phyloP scores from a whole-genome alignment of 2,113 vertebrate genomes.

The Bubo scandiacus region DNA sequence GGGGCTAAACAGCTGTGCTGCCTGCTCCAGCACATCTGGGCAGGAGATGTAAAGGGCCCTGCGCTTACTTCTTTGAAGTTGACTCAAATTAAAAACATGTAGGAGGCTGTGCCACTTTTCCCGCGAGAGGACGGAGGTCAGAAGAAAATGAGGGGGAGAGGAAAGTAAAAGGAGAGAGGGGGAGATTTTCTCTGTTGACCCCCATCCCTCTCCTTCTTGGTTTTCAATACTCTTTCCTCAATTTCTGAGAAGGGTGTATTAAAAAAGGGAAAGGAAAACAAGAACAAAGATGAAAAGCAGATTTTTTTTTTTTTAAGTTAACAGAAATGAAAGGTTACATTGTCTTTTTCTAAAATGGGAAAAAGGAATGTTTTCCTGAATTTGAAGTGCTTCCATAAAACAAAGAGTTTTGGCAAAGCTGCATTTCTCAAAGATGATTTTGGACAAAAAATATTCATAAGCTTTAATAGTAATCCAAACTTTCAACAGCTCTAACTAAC shows the following conservation, averaged over 20 bases:
- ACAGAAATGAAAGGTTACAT: not conserved
- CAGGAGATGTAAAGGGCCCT: not conserved
- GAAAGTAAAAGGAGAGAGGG: not conserved
- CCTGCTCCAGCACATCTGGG: not conserved
- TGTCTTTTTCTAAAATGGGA: not conserved
- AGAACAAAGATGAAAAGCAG: not conserved
- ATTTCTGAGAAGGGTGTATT: not conserved
- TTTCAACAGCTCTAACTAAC: not conserved
- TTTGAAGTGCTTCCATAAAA: not conserved
- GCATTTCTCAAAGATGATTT: not conserved
- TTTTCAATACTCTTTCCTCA: not conserved
- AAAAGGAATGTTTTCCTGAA: not conserved
- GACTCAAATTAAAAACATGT: not conserved
- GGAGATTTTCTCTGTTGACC: not conserved
- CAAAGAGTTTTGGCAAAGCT: not conserved
- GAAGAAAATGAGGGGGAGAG: not conserved
- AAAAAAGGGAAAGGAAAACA: not conserved
- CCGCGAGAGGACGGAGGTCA: fast-evolving
- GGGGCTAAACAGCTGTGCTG: not conserved
- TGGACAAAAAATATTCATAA: not conserved
- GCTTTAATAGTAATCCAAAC: not conserved
- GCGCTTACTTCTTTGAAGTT: not conserved
- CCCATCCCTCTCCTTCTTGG: not conserved
- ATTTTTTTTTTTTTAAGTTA: not conserved
- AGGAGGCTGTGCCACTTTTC: not conserved